A percentile compares a stretch with the other conserved stretches of the same genome.
These are phyloP conservation scores for Microctonus brassicae DNA, from an alignment of 2,888 invertebrate species.

Conservation along the genomic window DNA sequence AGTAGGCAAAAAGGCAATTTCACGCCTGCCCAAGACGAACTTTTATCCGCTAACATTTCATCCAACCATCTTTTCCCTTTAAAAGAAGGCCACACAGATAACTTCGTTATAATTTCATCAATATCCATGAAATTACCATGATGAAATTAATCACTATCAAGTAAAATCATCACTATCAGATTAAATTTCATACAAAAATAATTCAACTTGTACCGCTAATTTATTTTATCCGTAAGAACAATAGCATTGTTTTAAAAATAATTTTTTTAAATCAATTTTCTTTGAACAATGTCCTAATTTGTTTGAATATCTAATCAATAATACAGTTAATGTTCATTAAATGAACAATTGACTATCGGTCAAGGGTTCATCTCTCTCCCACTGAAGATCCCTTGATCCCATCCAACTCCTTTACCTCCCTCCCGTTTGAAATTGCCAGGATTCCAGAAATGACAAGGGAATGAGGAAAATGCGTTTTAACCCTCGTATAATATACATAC, in stretches of 20 bases:
- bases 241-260: neutral
- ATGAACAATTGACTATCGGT: neutral
- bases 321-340: neutral
- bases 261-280: neutral
- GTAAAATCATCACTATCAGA: slow-evolving; percentile 13
- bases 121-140: slow-evolving; percentile 45
- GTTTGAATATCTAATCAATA: too few species aligned
- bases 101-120: slow-evolving; percentile 54
- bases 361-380: neutral
- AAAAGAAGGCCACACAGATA: slow-evolving; percentile 31
- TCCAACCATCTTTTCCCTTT: neutral
- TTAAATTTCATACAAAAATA: slow-evolving; percentile 12
- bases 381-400: neutral
- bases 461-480: neutral
- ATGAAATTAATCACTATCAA: slow-evolving; percentile 39
- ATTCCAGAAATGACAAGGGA: neutral
- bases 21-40: slow-evolving; percentile 34
- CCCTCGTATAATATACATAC: neutral
- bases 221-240: too few species aligned
- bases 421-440: neutral
- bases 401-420: neutral
- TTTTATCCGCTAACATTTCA: slow-evolving; percentile 4
- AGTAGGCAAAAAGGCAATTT: slow-evolving; percentile 50
- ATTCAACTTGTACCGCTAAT: neutral
- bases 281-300: neutral